Percentiles rank a stretch among this genome's conserved stretches.
phyloP scores from a whole-genome alignment of 2,888 invertebrate species.

The Drosophila anceps region DNA sequence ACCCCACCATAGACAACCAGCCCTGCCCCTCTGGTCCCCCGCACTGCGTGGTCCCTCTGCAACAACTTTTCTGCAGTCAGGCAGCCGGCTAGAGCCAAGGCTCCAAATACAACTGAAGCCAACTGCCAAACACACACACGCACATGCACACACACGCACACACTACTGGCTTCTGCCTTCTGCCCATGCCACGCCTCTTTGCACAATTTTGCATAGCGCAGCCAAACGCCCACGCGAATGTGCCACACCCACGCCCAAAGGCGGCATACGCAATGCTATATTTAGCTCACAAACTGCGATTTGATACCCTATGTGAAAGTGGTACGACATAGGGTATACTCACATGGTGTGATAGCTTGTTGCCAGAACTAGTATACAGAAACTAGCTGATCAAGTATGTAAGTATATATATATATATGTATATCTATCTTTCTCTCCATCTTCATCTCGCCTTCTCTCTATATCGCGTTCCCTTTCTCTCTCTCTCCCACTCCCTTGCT shows the following conservation, averaged over 20 bases:
- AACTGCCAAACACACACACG: constrained; percentile 23
- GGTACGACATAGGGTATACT: background rate
- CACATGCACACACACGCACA: background rate
- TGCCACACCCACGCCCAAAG: constrained; percentile 20
- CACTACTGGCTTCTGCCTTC: background rate
- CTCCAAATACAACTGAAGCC: constrained; percentile 28
- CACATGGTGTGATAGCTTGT: background rate
- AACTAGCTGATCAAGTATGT: background rate
- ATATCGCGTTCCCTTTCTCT: background rate
- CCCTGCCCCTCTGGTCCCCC: background rate
- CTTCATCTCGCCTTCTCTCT: no score
- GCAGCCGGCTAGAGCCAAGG: constrained; percentile 16
- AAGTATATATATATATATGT: no score
- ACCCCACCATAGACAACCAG: background rate
- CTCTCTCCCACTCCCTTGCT: background rate
- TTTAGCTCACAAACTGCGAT: constrained; percentile 40
- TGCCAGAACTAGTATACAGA: background rate
- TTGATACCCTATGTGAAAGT: constrained; percentile 15
- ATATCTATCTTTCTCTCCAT: no score
- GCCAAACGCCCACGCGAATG: constrained; percentile 8
- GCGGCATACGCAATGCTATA: constrained; percentile 44
- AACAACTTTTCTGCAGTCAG: constrained; percentile 32
- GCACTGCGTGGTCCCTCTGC: constrained; percentile 10
- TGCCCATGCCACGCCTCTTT: background rate
- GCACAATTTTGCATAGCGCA: constrained; percentile 18